These are phyloP conservation scores for Athalia cordata DNA, from an alignment of 2,888 invertebrate genomes.

Conservation along the genomic window DNA sequence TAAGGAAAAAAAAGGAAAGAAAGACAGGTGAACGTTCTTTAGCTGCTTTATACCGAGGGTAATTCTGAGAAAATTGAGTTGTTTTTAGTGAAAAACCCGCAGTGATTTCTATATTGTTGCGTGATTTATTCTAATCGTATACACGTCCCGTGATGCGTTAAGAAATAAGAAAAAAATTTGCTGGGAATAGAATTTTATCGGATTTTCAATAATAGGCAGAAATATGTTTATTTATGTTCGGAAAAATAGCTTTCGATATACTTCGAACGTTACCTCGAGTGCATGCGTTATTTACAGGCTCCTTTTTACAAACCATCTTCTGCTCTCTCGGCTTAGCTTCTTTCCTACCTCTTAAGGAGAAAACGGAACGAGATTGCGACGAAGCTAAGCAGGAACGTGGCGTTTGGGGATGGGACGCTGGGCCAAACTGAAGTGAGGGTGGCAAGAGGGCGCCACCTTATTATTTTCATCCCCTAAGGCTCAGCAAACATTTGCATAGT, in stretches of 20 bases:
- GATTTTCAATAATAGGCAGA: background rate
- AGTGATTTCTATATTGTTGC: too few species aligned
- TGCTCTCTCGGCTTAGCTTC: constrained; percentile 20
- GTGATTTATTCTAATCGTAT: too few species aligned
- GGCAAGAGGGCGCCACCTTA: constrained; percentile 56
- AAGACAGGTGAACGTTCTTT: constrained; percentile 3
- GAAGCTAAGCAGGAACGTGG: constrained; percentile 22
- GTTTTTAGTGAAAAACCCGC: too few species aligned
- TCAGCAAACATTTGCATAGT: constrained; percentile 63
- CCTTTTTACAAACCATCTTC: constrained; percentile 46
- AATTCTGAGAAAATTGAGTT: too few species aligned
- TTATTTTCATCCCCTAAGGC: constrained; percentile 63
- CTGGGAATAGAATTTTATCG: too few species aligned
- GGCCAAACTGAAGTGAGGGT: constrained; percentile 43
- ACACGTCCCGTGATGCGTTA: too few species aligned
- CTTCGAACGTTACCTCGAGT: constrained; percentile 10
- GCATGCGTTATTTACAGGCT: constrained; percentile 41
- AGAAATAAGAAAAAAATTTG: too few species aligned
- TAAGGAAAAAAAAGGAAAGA: background rate
- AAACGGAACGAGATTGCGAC: constrained; percentile 38
- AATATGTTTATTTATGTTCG: background rate
- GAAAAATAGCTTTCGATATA: background rate
- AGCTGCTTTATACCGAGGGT: too few species aligned
- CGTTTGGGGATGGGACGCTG: background rate
- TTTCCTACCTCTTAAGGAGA: constrained; percentile 5